These are phyloP conservation scores for Pseudopipra pipra DNA, from an alignment of 2,113 vertebrate species.

Conservation along the genomic window DNA sequence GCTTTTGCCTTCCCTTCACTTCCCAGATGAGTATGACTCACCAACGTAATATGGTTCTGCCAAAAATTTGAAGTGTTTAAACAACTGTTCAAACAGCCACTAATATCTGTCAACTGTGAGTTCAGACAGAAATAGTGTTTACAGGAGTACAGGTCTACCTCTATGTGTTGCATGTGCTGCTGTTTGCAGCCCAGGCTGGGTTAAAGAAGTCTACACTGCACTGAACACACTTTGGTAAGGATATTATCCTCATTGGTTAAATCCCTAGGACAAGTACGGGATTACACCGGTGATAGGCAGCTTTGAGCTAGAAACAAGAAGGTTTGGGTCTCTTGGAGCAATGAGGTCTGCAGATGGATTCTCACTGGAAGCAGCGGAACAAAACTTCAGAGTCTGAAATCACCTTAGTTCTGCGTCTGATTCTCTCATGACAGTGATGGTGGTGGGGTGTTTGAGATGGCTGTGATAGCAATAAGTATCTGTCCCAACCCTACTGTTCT, in stretches of 20 bases:
- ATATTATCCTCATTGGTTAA: background rate
- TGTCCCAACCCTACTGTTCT: background rate
- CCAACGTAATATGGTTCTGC: background rate
- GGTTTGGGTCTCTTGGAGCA: background rate
- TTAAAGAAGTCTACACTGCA: background rate
- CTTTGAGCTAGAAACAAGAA: background rate
- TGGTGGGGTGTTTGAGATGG: background rate
- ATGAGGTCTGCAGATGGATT: background rate
- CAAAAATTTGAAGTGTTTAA: background rate
- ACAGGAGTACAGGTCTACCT: background rate
- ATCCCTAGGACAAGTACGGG: background rate
- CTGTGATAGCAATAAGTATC: background rate
- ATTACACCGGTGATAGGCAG: fast-evolving
- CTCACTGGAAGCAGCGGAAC: fast-evolving
- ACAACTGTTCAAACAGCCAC: background rate
- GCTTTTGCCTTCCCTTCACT: too few relatives aligned
- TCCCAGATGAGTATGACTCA: background rate
- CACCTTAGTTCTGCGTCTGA: background rate
- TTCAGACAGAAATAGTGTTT: background rate
- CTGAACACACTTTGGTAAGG: background rate
- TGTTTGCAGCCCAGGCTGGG: background rate
- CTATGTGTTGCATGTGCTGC: fast-evolving
- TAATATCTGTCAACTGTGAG: background rate
- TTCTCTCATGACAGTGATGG: background rate
- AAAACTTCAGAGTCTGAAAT: background rate